phyloP scores from a whole-genome alignment of 1,140 invertebrate species.

The Trachelipus rathkii region DNA sequence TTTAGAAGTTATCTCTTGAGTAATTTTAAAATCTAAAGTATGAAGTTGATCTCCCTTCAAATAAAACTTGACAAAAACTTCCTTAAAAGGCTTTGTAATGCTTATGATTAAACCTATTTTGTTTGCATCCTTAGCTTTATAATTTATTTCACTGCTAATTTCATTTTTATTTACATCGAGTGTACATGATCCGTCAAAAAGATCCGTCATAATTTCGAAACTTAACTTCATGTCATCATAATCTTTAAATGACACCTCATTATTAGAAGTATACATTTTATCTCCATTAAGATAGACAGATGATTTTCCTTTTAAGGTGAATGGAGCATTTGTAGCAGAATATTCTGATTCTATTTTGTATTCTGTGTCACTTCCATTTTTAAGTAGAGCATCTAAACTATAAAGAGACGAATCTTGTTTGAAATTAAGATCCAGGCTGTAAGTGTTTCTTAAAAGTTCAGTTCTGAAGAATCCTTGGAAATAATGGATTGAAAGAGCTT shows the following conservation, averaged over 20 bases:
- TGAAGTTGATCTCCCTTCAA: neutral
- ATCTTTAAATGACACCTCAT: neutral
- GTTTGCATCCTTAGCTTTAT: neutral
- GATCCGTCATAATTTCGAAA: neutral
- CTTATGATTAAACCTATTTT: neutral
- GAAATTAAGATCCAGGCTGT: neutral
- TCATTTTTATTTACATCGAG: neutral
- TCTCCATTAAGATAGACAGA: neutral
- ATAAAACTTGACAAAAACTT: neutral
- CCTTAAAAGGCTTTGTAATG: neutral
- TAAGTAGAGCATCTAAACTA: neutral
- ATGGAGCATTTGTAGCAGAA: neutral
- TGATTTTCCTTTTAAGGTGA: neutral
- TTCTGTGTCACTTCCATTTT: neutral
- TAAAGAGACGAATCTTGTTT: neutral
- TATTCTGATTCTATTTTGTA: neutral
- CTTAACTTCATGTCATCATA: neutral
- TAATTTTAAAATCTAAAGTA: neutral
- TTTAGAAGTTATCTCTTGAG: neutral
- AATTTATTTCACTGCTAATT: neutral
- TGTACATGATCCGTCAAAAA: neutral
- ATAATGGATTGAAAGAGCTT: neutral
- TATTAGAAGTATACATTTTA: neutral
- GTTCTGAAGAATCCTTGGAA: neutral
- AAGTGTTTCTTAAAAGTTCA: neutral